A percentile compares a stretch with the other conserved stretches of the same genome.
phyloP scores from a whole-genome alignment of 1,140 invertebrate genomes.

The Protaetia brevitarsis region DNA sequence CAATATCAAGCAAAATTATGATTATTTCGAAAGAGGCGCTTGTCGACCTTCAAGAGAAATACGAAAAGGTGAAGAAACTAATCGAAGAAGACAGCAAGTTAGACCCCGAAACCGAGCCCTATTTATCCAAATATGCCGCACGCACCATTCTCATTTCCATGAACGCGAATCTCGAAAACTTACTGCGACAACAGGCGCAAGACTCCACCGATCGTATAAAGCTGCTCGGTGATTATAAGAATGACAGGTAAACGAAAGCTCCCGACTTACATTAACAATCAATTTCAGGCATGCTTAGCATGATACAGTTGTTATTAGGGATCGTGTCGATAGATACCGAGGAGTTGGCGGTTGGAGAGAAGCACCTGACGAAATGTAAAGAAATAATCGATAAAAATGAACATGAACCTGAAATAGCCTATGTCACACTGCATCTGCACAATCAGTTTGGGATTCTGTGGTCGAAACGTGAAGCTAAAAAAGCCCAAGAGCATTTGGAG shows the following conservation, averaged over 20 bases:
- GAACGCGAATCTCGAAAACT: constrained; percentile 53
- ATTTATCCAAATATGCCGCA: constrained; percentile 75
- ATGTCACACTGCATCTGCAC: constrained; percentile 62
- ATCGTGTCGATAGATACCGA: constrained; percentile 78
- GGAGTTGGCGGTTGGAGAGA: constrained; percentile 70
- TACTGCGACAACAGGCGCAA: constrained; percentile 46
- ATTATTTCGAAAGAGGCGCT: constrained; percentile 58
- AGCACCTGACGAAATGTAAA: constrained; percentile 64
- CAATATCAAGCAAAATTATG: constrained; percentile 50
- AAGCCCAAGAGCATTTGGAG: constrained; percentile 66
- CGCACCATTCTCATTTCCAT: constrained; percentile 62
- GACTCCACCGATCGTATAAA: constrained; percentile 35
- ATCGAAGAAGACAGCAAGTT: constrained; percentile 66
- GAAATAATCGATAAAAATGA: constrained; percentile 56
- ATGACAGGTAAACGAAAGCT: neutral
- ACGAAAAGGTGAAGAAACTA: constrained; percentile 63
- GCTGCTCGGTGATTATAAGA: constrained; percentile 37
- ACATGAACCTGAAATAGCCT: constrained; percentile 56
- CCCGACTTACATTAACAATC: neutral
- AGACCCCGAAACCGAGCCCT: constrained; percentile 72
- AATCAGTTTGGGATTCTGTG: constrained; percentile 83
- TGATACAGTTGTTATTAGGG: constrained; percentile 67
- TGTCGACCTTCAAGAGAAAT: constrained; percentile 62
- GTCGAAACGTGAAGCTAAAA: constrained; percentile 62
- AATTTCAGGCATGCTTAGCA: constrained; percentile 56